Base-by-base conservation (phyloP, 2,797 vertebrate genomes). In the Phaenicophaeus curvirostris region DNA sequence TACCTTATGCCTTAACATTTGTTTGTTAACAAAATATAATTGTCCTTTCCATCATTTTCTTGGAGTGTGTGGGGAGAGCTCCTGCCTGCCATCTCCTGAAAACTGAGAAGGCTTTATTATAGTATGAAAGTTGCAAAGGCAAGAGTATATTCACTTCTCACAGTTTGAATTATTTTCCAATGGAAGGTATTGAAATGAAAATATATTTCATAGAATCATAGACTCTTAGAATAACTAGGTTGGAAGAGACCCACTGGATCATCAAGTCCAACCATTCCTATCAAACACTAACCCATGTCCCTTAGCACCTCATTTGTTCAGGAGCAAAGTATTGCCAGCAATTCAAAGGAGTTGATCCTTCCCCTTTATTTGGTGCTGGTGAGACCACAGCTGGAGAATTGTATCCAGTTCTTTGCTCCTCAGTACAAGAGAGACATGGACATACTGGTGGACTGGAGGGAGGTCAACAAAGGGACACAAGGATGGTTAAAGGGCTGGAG, bases 21-120 rank as follows among this genome's bases (percentile, higher is more conserved):
- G 41, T 89, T 94, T 95, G 72, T 89, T 95, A 94, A 74, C 59
- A 93, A 89, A 93, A 63, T 76, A 8, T 69, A 89, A 94, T 90
- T 69, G 53, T 93, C 35, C 33, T 92, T 87, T 95, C 71, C 58
- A 89, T 89, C 74, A 89, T 66, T 85, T 93, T 85, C 20, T 44
- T 81, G 2, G 11, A 73, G 33, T 13, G 15, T 55, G 31, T 51
- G 31, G 17, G 41, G 65, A 74, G 39, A 85, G 15, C 14, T 91
- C 41, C 74, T 87, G 46, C 37, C 39, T 77, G 16, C 6, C 41
- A 42, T 73, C 28, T 86, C 42, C 61, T 89, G 61, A 85, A 93
- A 87, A 59, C 35, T 17, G 54, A 79, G 53, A 33, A 69, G 21
- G 5, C 24, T 83, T 89, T 79, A 13, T 65, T 74, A 35, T 24